Percentiles rank a stretch among this genome's conserved stretches.
Evolutionary conservation across 2,888 invertebrate genomes (phyloP).

Genomic region (Pyrgus malvae): DNA sequence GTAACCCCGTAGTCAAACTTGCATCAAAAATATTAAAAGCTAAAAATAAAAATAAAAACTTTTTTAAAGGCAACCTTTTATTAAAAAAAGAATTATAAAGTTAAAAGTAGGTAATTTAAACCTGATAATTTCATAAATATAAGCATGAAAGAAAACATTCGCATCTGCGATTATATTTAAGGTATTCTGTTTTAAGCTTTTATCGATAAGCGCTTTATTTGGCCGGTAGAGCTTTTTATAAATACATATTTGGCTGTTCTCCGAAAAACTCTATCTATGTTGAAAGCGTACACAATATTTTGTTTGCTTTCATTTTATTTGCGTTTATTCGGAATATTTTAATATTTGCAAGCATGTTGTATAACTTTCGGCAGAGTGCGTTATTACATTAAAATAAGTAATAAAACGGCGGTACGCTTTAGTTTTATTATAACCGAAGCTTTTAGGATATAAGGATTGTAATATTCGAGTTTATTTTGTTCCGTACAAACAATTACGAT

Average conservation of each 20-base stretch:
- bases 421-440: conserved; percentile 18
- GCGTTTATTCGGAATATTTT: conserved; percentile 24
- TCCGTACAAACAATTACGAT: not conserved
- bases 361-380: conserved; percentile 12
- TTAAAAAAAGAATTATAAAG: too few species aligned
- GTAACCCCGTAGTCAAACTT: too few species aligned
- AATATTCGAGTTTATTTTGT: not conserved
- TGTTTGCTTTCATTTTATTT: conserved; percentile 22
- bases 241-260: conserved; percentile 18
- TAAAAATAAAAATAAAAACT: too few species aligned
- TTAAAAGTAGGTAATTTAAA: too few species aligned
- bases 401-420: conserved; percentile 17
- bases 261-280: conserved; percentile 24
- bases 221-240: conserved; percentile 15
- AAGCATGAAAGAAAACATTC: too few species aligned
- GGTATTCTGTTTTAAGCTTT: conserved; percentile 17
- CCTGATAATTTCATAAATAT: too few species aligned
- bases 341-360: conserved; percentile 22
- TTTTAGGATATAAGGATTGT: not conserved
- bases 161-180: too few species aligned
- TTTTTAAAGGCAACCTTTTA: too few species aligned
- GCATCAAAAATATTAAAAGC: too few species aligned
- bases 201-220: conserved; percentile 18
- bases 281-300: conserved; percentile 17
- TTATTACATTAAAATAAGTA: conserved; percentile 26